Conservation (phyloP, 2,888 invertebrate genomes). For the Chamaedrilus cognettii region DNA sequence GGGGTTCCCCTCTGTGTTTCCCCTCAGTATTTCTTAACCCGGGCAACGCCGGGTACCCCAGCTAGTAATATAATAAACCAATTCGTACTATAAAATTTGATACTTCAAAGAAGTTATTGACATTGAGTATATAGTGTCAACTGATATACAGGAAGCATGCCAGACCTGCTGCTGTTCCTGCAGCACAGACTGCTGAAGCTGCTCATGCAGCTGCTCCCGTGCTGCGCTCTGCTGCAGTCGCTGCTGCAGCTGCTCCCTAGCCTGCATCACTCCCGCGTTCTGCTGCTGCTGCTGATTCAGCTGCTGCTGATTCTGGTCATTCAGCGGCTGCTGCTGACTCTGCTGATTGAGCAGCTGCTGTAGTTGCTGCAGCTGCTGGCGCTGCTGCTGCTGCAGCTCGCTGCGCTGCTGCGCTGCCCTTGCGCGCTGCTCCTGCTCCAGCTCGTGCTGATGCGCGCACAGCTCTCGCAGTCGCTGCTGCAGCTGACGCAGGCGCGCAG, state of each 20-base stretch:
- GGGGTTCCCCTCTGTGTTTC: too few relatives aligned
- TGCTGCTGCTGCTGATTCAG: constrained; percentile 8
- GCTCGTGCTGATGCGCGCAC: constrained; percentile 8
- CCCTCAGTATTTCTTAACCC: too few relatives aligned
- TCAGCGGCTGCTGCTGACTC: not conserved
- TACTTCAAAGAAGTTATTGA: too few relatives aligned
- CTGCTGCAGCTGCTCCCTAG: not conserved
- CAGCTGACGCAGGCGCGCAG: not conserved
- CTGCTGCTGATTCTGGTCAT: constrained; percentile 2
- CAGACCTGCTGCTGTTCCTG: not conserved
- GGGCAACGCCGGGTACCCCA: too few relatives aligned
- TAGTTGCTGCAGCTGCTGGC: not conserved
- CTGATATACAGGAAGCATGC: too few relatives aligned
- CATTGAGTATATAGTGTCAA: too few relatives aligned
- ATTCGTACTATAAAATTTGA: too few relatives aligned
- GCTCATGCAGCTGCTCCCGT: not conserved
- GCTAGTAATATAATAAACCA: too few relatives aligned
- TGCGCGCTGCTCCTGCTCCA: constrained; percentile 1
- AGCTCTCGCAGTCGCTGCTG: not conserved
- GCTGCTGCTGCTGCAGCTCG: not conserved
- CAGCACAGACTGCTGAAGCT: not conserved
- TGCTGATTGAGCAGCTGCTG: not conserved
- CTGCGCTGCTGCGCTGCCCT: not conserved
- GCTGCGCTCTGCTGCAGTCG: not conserved
- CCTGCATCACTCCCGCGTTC: not conserved